Conservation (phyloP, 2,888 invertebrate genomes). For the Ischnura elegans region DNA sequence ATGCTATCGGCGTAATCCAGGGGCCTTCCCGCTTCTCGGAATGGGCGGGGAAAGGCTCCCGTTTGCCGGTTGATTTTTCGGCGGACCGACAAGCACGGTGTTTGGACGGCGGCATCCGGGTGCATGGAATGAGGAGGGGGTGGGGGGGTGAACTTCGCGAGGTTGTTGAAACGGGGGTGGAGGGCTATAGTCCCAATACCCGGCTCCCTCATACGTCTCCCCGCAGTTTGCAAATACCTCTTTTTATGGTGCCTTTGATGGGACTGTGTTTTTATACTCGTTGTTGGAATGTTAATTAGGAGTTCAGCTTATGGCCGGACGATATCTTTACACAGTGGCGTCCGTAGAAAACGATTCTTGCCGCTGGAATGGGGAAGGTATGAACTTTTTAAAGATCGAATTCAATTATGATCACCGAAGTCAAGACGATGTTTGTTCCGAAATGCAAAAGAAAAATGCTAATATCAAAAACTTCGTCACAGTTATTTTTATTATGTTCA, state of each 20-base stretch:
- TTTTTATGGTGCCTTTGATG: not conserved
- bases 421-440: too few species aligned
- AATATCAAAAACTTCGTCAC: too few species aligned
- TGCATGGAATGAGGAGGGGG: not conserved
- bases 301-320: too few species aligned
- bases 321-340: too few species aligned
- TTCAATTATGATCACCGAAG: too few species aligned
- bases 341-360: too few species aligned
- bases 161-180: too few species aligned
- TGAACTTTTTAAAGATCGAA: too few species aligned
- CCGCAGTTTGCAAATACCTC: not conserved
- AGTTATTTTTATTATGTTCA: too few species aligned
- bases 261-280: not conserved
- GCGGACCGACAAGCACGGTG: not conserved
- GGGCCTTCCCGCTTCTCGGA: not conserved
- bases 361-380: too few species aligned
- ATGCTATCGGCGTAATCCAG: constrained; percentile 59
- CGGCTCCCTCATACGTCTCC: not conserved
- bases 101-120: not conserved
- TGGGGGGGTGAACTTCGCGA: not conserved
- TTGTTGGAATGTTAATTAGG: too few species aligned
- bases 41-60: not conserved
- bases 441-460: too few species aligned
- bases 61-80: not conserved
- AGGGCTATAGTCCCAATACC: not conserved